Evolutionary conservation across 2,888 invertebrate genomes (phyloP), one percentile per base, ranked within the genome.

Genomic region (Apamea epomidion): DNA sequence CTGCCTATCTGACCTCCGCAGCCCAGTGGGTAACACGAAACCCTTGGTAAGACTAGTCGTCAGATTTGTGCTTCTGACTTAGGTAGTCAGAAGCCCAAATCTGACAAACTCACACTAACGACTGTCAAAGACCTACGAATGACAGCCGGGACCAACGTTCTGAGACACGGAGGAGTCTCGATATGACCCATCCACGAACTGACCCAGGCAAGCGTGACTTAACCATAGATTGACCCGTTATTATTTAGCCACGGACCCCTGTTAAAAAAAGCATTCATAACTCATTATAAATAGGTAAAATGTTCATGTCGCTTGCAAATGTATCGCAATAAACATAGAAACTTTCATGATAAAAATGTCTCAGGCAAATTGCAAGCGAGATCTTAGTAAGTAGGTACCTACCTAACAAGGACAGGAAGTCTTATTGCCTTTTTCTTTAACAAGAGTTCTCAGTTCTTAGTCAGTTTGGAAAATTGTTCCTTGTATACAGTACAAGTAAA

Each of bases 301-400:
- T 70, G 12, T 29, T 48, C 1, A 48, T 21, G 21, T 29, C 12
- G 29, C 37, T 48, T 48, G 67, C n/a, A 68, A 67, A 58, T 60
- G 25, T 60, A 37, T 68, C 10, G 58, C 58, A 77, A 37, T 68
- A 78, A 68, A 29, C 58, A 8, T 48, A 16, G 29, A 78, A 37
- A 48, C 12, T 67, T 68, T 68, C 32, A 58, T 37, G 21, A 48
- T 25, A 37, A 58, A 58, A 37, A 78, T 68, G 18, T 37, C 12
- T 37, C 37, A 4, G 16, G 45, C 18, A 58, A 77, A 77, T 48
- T 77, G n/a, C 21, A 67, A 58, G 45, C n/a, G 65, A 78, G 54
- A 37, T 76, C 65, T 37, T 67, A 48, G n/a, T n/a, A n/a, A 29
- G 18, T n/a, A 37, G 16, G 2, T 18, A 70, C 7, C 29, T 48